phyloP scores from a whole-genome alignment of 2,113 vertebrate genomes.

The Stegastes partitus region DNA sequence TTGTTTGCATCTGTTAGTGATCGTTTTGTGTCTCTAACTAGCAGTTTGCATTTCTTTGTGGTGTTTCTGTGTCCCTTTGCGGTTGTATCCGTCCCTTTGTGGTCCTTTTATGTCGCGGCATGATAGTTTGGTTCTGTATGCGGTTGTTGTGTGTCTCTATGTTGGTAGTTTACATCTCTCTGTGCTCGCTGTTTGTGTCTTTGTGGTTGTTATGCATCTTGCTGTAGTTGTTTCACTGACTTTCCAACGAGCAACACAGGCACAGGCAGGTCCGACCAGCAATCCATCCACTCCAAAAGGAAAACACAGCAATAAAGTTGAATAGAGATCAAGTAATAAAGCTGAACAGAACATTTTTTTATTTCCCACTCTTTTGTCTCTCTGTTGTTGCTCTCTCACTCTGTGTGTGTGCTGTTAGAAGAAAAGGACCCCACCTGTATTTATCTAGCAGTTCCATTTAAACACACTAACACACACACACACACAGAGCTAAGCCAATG shows the following conservation, averaged over 20 bases:
- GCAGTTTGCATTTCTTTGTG: neutral
- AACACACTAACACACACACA: constrained; percentile 50
- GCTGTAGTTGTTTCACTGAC: neutral
- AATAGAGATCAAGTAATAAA: neutral
- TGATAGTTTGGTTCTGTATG: neutral
- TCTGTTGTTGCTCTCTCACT: constrained; percentile 27
- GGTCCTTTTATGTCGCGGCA: neutral
- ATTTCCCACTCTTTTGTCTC: constrained; percentile 14
- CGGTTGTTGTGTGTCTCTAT: neutral
- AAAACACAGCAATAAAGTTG: constrained; percentile 9
- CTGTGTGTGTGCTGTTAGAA: constrained; percentile 41
- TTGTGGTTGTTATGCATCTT: neutral
- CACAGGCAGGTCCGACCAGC: neutral
- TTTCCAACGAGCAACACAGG: neutral
- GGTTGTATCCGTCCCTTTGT: neutral
- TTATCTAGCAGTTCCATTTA: constrained; percentile 74
- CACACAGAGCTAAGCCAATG: constrained; percentile 43
- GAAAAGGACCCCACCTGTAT: constrained; percentile 81
- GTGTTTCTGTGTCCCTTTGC: too few species aligned
- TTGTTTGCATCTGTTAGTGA: neutral
- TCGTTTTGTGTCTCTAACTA: too few species aligned
- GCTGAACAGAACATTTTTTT: neutral
- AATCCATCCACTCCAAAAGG: neutral
- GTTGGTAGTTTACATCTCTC: neutral
- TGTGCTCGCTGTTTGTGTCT: neutral